Base-by-base conservation (phyloP, 1,140 invertebrate species). In the Dreissena polymorpha region DNA sequence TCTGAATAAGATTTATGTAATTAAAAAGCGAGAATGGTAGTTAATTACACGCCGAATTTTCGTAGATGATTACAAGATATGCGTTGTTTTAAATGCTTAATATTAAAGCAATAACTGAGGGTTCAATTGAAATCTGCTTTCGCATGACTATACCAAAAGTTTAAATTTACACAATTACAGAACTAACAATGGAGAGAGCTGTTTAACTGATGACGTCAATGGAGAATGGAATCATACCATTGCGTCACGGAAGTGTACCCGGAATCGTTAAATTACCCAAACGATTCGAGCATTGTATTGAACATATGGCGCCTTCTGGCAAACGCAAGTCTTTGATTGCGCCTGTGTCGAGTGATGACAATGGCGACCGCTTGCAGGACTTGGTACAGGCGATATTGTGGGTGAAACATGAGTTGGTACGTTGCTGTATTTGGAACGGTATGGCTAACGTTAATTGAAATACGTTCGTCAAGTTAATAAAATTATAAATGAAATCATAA, bases 161-260 rank as follows among this genome's bases (percentile, higher is more conserved):
- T 39, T 2, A 5, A 39, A 39, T 39, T 5, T 5, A 39, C 39
- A 39, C 8, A 39, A 39, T 39, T 39, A 39, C 39, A 39, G 39
- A 39, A 39, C 39, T 5, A 39, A 39, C 2, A 39, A 39, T 39
- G 39, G 39, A 39, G 39, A 8, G 8, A 39, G 39, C 39, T 39
- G 39, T 39, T 39, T 39, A 39, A 39, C 2, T 39, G 39, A 2
- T 39, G 39, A 39, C 39, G 39, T 39, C 39, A 39, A 39, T 39
- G n/a, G n/a, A n/a, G n/a, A 82, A 82, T 51, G 57, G 79, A 51
- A 82, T 82, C 29, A 74, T 82, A 57, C 79, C 79, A n/a, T 67
- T 82, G 14, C 51, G 79, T 25, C 71, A 82, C 57, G 79, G 79
- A 23, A 82, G 70, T 74, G 18, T 82, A 29, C 79, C 79, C 10